Evolutionary conservation across 2,797 vertebrate genomes (phyloP), one percentile per base, ranked within the genome.

Genomic region (Varecia variegata): DNA sequence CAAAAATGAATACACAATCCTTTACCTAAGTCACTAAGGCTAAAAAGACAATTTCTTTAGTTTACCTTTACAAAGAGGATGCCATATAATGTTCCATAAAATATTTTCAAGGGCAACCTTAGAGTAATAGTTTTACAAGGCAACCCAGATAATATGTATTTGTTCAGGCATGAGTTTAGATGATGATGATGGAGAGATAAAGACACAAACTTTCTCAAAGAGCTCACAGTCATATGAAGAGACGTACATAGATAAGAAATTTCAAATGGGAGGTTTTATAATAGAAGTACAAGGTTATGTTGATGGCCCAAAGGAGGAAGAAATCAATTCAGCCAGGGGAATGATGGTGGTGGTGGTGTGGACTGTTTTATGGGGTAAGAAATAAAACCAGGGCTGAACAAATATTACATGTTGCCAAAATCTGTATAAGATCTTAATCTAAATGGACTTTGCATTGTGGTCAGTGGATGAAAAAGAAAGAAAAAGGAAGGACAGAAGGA

Each of bases 61-160:
- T 84, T 88, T 80, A 67, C 21, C 3, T 95, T 90, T 90, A 82
- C 17, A 60, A 90, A 95, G 38, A 84, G 67, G 56, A 93, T 82
- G n/a, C 25, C 14, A 68, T 43, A 20, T 45, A 76, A n/a, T 71
- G 7, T 71, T 90, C 45, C n/a, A 94, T 65, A 67, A 3, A 68
- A 67, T 82, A 52, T 74, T 88, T 86, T 71, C 27, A 96, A 90
- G 54, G 73, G 45, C 14, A 88, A 40, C 35, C 56, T 94, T 67
- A 47, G 13, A 84, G 17, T 67, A 81, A 43, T 56, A n/a, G 7
- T 50, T 38, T 68, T 71, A 81, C 40, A 83, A 88, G 77, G 40
- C n/a, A 89, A 88, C 38, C 56, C 38, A 38, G 81, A 80, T 77
- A 88, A 77, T 86, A 71, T 12, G 71, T 21, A 85, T 74, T 50